These are phyloP conservation scores for Pheosia tremula DNA, from an alignment of 2,888 invertebrate species.

Conservation along the genomic window DNA sequence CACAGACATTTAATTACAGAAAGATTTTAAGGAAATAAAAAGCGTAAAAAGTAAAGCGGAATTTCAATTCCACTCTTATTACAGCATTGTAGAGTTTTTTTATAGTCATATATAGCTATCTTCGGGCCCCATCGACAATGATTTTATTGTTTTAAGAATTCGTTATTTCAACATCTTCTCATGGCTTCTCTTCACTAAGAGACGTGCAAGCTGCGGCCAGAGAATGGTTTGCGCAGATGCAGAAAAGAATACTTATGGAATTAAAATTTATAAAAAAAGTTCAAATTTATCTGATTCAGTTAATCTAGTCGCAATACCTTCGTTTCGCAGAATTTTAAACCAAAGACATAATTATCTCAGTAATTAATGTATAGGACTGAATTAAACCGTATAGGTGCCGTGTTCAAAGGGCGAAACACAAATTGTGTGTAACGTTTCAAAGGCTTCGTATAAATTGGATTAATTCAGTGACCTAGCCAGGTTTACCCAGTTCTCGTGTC, in stretches of 20 bases:
- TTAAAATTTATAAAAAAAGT: too few relatives aligned
- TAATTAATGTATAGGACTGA: constrained; percentile 14
- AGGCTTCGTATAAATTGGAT: constrained; percentile 61
- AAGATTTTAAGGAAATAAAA: constrained; percentile 9
- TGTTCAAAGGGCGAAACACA: constrained; percentile 27
- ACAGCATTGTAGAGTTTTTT: too few relatives aligned
- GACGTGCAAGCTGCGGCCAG: too few relatives aligned
- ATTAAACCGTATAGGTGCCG: constrained; percentile 23
- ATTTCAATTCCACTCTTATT: background rate
- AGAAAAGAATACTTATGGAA: too few relatives aligned
- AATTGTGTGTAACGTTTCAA: constrained; percentile 44
- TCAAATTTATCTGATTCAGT: too few relatives aligned
- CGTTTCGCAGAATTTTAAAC: background rate
- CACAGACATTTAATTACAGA: constrained; percentile 13
- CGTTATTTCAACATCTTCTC: too few relatives aligned
- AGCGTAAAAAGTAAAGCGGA: too few relatives aligned
- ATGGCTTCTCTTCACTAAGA: too few relatives aligned
- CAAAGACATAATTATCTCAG: background rate
- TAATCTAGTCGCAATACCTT: background rate
- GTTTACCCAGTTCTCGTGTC: constrained; percentile 57
- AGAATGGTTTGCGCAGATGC: too few relatives aligned
- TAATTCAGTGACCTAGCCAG: constrained; percentile 60
- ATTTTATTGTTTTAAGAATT: too few relatives aligned
- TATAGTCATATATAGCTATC: too few relatives aligned
- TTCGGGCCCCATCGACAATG: too few relatives aligned